Base-by-base conservation (phyloP, 2,113 vertebrate species). In the Arvicanthis niloticus region DNA sequence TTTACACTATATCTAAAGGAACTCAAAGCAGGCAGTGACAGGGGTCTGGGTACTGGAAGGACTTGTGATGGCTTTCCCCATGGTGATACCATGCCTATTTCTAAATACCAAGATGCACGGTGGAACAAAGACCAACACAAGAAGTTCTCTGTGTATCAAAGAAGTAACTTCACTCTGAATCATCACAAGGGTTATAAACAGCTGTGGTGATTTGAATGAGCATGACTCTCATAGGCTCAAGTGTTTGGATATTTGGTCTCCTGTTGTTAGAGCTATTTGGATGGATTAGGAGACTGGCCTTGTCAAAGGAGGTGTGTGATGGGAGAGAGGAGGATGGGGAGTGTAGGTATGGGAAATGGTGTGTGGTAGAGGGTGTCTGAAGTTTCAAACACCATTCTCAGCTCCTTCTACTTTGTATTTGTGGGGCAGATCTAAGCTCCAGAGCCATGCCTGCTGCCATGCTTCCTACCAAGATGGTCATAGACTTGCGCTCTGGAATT, bases 31-130 rank as follows among this genome's bases (percentile, higher is more conserved):
- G 42, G 4, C 11, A 24, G 73, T 76, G 37, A 12, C 60, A 0
- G 2, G 0, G 7, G 1, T 19, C 21, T 21, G 1, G 0, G 42
- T 13, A 26, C 12, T 21, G 67, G 7, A 72, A n/a, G 19, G 6
- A 60, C 15, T 13, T 3, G 6, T 19, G 15, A 13, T 26, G 13
- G 24, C 19, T 89, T 22, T 45, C 58, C 8, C 7, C 4, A 13
- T 2, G 9, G 9, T 6, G 17, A n/a, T 12, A 15, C 16, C 37
- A n/a, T 1, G 0, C 15, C 26, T 12, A 0, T 51, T 22, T 77
- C 58, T 51, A 21, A 53, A 56, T 16, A 4, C 5, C 9, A 37
- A 65, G 16, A n/a, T n/a, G 1, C 12, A 6, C 0, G 0, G 3
- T 60, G 0, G 15, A 10, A 4, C 1, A 7, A 13, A 29, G 56